These are phyloP conservation scores for Popillia japonica DNA, from an alignment of 1,140 invertebrate species.

Conservation along the genomic window DNA sequence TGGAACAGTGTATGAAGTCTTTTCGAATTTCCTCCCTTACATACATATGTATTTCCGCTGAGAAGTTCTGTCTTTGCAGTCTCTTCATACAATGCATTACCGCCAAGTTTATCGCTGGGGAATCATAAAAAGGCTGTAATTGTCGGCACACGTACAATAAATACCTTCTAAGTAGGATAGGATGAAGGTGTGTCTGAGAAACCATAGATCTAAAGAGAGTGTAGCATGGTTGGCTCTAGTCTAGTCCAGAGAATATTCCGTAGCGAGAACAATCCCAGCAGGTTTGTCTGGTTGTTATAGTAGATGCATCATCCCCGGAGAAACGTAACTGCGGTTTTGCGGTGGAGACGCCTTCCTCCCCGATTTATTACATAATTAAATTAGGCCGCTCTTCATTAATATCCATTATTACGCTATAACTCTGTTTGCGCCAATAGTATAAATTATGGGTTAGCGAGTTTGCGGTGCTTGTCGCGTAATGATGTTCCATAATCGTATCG, in stretches of 20 bases:
- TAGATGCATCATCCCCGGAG: conserved; percentile 36
- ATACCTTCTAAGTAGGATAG: conserved; percentile 12
- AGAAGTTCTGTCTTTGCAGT: not conserved
- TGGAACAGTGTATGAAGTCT: too few species aligned
- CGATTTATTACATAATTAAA: conserved; percentile 53
- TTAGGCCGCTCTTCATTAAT: conserved; percentile 50
- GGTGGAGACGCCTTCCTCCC: conserved; percentile 14
- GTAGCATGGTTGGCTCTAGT: not conserved
- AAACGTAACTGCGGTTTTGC: conserved; percentile 24
- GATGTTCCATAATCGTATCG: conserved; percentile 32
- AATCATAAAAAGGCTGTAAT: conserved; percentile 21
- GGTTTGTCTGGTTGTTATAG: not conserved
- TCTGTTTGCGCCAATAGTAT: conserved; percentile 43
- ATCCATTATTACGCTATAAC: conserved; percentile 48
- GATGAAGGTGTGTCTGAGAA: conserved; percentile 1
- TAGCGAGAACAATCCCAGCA: conserved; percentile 14
- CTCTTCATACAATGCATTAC: not conserved
- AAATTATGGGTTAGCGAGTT: conserved; percentile 41
- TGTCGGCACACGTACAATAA: not conserved
- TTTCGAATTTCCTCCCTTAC: too few species aligned
- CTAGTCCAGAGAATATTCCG: not conserved
- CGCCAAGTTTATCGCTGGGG: not conserved
- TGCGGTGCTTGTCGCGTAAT: conserved; percentile 35
- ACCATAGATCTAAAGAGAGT: conserved; percentile 21
- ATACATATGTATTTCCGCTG: not conserved